Conservation (phyloP, 2,797 vertebrate species). For the Telmatherina bonti region DNA sequence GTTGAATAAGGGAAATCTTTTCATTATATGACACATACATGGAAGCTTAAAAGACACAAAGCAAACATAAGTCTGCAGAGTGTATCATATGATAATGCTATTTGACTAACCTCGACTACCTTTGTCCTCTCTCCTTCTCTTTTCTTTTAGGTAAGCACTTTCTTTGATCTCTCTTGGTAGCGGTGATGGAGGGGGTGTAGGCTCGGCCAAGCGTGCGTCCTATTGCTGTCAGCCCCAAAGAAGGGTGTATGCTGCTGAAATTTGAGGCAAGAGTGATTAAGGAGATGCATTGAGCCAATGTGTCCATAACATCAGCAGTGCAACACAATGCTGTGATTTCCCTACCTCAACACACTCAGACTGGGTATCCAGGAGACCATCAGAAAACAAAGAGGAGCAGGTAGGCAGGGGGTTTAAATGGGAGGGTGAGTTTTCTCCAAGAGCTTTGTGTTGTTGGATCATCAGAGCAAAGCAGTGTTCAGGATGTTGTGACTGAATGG, state of each 20-base stretch:
- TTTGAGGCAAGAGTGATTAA: constrained; percentile 76
- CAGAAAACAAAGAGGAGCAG: constrained; percentile 18
- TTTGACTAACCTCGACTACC: constrained; percentile 61
- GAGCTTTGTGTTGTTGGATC: constrained; percentile 33
- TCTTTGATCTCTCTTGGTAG: constrained; percentile 64
- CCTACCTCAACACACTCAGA: constrained; percentile 37
- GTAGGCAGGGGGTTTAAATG: constrained; percentile 16
- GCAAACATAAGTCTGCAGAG: constrained; percentile 48
- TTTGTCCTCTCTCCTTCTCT: constrained; percentile 38
- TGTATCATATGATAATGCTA: constrained; percentile 47
- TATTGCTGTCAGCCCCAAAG: constrained; percentile 64
- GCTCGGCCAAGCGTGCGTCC: constrained; percentile 49
- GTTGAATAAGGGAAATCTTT: background rate
- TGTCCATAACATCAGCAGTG: constrained; percentile 74
- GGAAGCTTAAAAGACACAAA: constrained; percentile 2
- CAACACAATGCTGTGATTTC: constrained; percentile 47
- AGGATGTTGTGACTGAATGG: background rate
- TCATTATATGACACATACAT: background rate
- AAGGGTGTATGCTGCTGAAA: constrained; percentile 64
- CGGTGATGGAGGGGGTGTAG: constrained; percentile 63
- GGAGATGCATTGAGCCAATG: constrained; percentile 74
- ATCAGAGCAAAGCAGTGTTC: constrained; percentile 14
- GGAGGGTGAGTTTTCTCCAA: constrained; percentile 18
- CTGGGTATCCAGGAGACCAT: constrained; percentile 30
- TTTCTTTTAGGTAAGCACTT: constrained; percentile 85